Percentiles rank a stretch among this genome's conserved stretches.
Evolutionary conservation across 2,888 invertebrate genomes (phyloP).

Genomic region (Acrobasis consociella): DNA sequence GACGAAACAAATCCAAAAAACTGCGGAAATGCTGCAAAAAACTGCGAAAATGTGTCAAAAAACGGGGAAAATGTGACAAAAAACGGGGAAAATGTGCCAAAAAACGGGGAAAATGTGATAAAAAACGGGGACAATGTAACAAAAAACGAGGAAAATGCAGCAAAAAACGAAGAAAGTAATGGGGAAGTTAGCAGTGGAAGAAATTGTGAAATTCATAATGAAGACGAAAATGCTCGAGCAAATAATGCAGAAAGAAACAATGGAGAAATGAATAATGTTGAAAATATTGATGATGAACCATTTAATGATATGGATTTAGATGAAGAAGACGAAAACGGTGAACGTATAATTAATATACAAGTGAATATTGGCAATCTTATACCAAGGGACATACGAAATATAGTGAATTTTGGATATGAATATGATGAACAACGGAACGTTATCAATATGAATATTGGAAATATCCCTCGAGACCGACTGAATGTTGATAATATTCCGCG

Average conservation of each 20-base stretch:
- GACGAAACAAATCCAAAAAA: constrained; percentile 15
- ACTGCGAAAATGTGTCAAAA: not conserved
- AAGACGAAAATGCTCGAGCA: not conserved
- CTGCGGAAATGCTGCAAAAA: not conserved
- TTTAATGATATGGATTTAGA: too few species aligned
- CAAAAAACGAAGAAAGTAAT: not conserved
- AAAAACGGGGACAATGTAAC: not conserved
- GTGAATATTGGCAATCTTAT: too few species aligned
- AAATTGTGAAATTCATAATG: not conserved
- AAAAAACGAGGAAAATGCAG: not conserved
- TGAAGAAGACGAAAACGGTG: too few species aligned
- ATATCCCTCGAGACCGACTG: too few species aligned
- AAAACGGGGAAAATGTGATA: not conserved
- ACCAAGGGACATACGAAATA: too few species aligned
- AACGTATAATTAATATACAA: too few species aligned
- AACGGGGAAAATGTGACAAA: not conserved
- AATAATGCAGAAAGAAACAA: not conserved
- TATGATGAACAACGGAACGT: too few species aligned
- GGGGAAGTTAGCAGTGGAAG: not conserved
- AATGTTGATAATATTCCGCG: too few species aligned
- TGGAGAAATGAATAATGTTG: not conserved
- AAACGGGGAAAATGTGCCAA: not conserved
- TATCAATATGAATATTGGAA: too few species aligned
- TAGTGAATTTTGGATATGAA: too few species aligned
- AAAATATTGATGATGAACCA: too few species aligned